Base-by-base conservation (phyloP, 2,113 vertebrate species). In the Oceanites oceanicus region DNA sequence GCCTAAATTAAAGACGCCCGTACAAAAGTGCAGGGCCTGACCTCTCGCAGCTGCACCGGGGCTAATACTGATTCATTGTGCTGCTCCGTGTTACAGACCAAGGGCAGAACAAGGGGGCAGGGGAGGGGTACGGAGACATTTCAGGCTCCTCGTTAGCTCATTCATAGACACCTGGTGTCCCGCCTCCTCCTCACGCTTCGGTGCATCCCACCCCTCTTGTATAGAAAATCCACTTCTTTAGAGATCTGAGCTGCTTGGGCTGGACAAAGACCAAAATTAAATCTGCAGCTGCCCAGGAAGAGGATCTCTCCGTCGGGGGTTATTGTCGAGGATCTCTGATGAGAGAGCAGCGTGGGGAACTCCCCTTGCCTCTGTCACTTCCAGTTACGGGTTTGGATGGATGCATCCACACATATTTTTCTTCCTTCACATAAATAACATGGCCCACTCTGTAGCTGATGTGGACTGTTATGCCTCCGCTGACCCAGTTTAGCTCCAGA, bases 81-180 rank as follows among this genome's bases (percentile, higher is more conserved):
- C 86, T 86, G 71, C 67, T 91, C 84, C 0, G 0, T 70, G 67
- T 25, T 42, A 9, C 78, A 56, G 65, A 82, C 49, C 70, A 45
- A 75, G 82, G 59, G 91, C 94, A 90, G 62, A 56, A 52, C 45
- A 56, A 44, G 23, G 59, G 77, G 83, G 76, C 87, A 45, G 8
- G 62, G 83, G 65, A 82, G 81, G 40, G 86, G 52, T 74, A 18
- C 3, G 0, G 29, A 86, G n/a, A 22, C 40, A 94, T 89, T 94
- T 75, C 3, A 10, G 92, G 10, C 55, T 55, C 65, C 80, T 92
- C 13, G 2, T 92, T 91, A 83, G 95, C 65, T 95, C 92, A 91
- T 96, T 97, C 96, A 92, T 2, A 34, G 95, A 94, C 92, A 95
- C 94, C 94, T 97, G 93, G 93, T 34, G 49, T 73, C 79, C 87